Percentiles rank a stretch among this genome's conserved stretches.
These are phyloP conservation scores for Mustelus asterias DNA, from an alignment of 2,113 vertebrate genomes.

Conservation along the genomic window DNA sequence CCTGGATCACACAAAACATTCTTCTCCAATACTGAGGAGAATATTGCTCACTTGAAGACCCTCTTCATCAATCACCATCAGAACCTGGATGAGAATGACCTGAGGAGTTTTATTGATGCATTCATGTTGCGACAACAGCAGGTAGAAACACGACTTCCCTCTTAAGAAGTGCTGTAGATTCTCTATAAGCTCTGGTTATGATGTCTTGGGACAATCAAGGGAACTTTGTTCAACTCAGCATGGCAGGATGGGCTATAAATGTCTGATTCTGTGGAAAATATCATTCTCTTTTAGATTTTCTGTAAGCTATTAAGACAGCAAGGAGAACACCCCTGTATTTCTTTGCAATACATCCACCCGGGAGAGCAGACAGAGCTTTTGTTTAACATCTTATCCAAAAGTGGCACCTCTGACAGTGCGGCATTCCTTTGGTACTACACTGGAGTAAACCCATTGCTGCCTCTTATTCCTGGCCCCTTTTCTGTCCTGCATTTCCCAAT, in stretches of 20 bases:
- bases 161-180: not conserved
- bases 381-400: not conserved
- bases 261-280: not conserved
- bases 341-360: slow-evolving; percentile 27
- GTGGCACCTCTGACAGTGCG: not conserved
- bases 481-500: not conserved
- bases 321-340: not conserved
- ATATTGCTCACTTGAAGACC: slow-evolving; percentile 40
- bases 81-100: slow-evolving; percentile 52
- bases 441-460: not conserved
- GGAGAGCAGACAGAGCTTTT: slow-evolving; percentile 36
- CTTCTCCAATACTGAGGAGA: slow-evolving; percentile 44
- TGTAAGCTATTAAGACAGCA: not conserved
- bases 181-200: not conserved
- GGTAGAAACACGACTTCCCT: slow-evolving; percentile 39
- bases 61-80: slow-evolving; percentile 44
- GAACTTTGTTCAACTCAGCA: not conserved
- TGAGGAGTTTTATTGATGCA: slow-evolving; percentile 53
- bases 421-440: not conserved
- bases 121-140: slow-evolving; percentile 55
- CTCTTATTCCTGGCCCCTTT: not conserved
- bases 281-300: not conserved
- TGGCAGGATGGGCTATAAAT: not conserved
- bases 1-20: slow-evolving; percentile 47
- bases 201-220: too few relatives aligned